These are phyloP conservation scores for Microchirus variegatus DNA, from an alignment of 2,797 vertebrate species.

Conservation along the genomic window DNA sequence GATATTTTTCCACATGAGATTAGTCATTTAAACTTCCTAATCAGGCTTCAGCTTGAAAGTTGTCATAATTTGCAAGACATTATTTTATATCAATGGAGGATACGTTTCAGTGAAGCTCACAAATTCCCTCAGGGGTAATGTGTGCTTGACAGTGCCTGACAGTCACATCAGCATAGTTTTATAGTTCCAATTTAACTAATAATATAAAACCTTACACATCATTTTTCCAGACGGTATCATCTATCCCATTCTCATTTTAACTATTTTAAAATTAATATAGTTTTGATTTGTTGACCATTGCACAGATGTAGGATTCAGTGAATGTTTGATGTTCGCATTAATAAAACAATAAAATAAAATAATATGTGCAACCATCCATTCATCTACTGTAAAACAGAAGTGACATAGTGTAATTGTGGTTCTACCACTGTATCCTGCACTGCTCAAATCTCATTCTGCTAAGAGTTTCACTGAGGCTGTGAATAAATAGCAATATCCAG, in stretches of 20 bases:
- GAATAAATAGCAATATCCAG: slow-evolving; percentile 42
- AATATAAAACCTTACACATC: slow-evolving; percentile 12
- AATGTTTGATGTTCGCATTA: slow-evolving; percentile 2
- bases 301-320: slow-evolving; percentile 2
- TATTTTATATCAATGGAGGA: slow-evolving; percentile 37
- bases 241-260: neutral
- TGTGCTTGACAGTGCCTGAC: slow-evolving; percentile 26
- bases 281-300: too few relatives aligned
- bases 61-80: slow-evolving; percentile 58
- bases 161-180: slow-evolving; percentile 16
- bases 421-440: slow-evolving; percentile 32
- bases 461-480: slow-evolving; percentile 24
- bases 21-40: slow-evolving; percentile 68
- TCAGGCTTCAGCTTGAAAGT: slow-evolving; percentile 60
- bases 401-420: slow-evolving; percentile 26
- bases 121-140: slow-evolving; percentile 32
- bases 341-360: neutral
- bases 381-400: slow-evolving; percentile 52
- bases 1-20: slow-evolving; percentile 64
- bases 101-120: slow-evolving; percentile 35
- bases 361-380: slow-evolving; percentile 30
- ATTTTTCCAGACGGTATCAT: neutral
- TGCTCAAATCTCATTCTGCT: slow-evolving; percentile 39
- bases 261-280: too few relatives aligned
- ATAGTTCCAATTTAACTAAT: slow-evolving; percentile 25